phyloP scores from a whole-genome alignment of 2,888 invertebrate species.

The Urechis unicinctus region DNA sequence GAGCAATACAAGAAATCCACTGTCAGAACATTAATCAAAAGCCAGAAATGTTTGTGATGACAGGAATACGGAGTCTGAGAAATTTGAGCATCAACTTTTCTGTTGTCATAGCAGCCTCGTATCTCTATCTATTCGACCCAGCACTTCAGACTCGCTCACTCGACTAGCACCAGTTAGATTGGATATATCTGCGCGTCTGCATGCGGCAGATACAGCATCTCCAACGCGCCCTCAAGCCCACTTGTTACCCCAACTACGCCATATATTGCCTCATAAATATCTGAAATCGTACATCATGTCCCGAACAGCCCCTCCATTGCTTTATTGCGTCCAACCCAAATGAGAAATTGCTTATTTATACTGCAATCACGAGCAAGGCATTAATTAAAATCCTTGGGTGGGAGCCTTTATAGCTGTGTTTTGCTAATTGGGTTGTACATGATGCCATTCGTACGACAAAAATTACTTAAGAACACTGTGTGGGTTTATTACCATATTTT shows the following conservation, averaged over 20 bases:
- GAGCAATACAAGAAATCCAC: constrained; percentile 30
- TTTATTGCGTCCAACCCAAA: neutral
- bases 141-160: constrained; percentile 39
- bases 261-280: constrained; percentile 20
- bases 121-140: constrained; percentile 40
- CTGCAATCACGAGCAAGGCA: too few species aligned
- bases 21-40: constrained; percentile 27
- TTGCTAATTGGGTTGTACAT: too few species aligned
- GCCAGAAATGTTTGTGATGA: constrained; percentile 8
- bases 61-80: constrained; percentile 10
- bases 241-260: constrained; percentile 42
- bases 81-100: constrained; percentile 21
- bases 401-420: too few species aligned
- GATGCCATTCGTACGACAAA: too few species aligned
- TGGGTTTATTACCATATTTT: too few species aligned
- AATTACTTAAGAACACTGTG: too few species aligned
- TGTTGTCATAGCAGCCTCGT: constrained; percentile 28
- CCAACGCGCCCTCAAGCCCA: constrained; percentile 42
- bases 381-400: too few species aligned
- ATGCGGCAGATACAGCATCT: constrained; percentile 49
- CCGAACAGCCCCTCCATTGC: too few species aligned
- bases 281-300: too few species aligned
- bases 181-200: too few species aligned
- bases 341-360: neutral
- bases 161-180: constrained; percentile 2